These are phyloP conservation scores for Callocephalon fimbriatum DNA, from an alignment of 2,113 vertebrate species.

Conservation along the genomic window DNA sequence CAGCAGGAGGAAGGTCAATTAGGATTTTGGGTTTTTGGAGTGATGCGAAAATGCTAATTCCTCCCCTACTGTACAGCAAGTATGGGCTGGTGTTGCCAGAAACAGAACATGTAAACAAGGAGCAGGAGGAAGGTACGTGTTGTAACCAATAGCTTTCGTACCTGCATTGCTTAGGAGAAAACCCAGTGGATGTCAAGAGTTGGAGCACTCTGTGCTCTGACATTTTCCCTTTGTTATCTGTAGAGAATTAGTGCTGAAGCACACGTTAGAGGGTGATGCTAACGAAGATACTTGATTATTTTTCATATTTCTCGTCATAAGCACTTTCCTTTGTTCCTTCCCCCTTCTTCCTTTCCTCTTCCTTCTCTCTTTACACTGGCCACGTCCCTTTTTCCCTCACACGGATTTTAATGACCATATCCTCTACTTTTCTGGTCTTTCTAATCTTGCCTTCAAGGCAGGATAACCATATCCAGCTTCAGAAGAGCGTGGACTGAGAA, in stretches of 20 bases:
- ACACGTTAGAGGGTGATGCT: fast-evolving
- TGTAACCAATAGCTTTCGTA: not conserved
- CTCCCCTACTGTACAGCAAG: fast-evolving
- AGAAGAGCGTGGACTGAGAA: not conserved
- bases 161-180: not conserved
- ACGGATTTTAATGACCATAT: not conserved
- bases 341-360: not conserved
- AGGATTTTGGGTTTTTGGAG: not conserved
- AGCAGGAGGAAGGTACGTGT: not conserved
- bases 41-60: not conserved
- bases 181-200: fast-evolving
- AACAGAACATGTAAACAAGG: not conserved
- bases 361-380: not conserved
- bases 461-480: not conserved
- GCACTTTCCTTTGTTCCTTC: not conserved
- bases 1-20: not conserved
- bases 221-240: not conserved
- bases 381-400: not conserved
- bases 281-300: not conserved
- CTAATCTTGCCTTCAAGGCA: not conserved
- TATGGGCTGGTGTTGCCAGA: not conserved
- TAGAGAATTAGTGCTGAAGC: fast-evolving
- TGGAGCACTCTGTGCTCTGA: not conserved
- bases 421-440: not conserved
- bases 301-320: not conserved